Conservation (phyloP, 2,797 vertebrate species). For the Spinus pinus region DNA sequence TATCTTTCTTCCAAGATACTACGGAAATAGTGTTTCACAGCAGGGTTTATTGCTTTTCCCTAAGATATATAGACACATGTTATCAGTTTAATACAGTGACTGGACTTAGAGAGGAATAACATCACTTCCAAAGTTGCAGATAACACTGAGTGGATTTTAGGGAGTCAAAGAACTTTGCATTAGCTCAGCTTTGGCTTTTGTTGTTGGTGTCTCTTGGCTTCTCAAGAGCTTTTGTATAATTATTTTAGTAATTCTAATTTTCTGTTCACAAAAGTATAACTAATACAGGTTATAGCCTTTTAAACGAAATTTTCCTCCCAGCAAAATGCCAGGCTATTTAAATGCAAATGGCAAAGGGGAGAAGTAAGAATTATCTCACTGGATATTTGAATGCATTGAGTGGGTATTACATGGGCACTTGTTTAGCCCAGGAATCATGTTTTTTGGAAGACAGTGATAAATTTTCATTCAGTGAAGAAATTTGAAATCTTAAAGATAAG, state of each 20-base stretch:
- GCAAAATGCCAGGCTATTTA: constrained; percentile 59
- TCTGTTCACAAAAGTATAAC: constrained; percentile 41
- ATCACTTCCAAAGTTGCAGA: constrained; percentile 49
- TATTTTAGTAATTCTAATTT: constrained; percentile 58
- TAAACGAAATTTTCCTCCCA: constrained; percentile 11
- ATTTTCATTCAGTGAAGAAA: constrained; percentile 16
- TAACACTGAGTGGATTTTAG: constrained; percentile 45
- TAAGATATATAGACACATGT: constrained; percentile 72
- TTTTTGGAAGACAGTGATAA: not conserved
- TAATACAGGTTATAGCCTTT: constrained; percentile 35
- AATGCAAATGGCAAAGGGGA: constrained; percentile 54
- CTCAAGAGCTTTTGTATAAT: constrained; percentile 1
- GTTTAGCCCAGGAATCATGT: constrained; percentile 22
- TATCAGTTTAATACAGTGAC: constrained; percentile 75
- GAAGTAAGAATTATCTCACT: constrained; percentile 14
- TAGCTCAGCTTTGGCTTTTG: not conserved
- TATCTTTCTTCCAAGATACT: constrained; percentile 71
- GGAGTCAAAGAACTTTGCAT: not conserved
- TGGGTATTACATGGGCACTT: constrained; percentile 15
- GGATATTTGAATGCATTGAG: constrained; percentile 3
- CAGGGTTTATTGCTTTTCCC: constrained; percentile 68
- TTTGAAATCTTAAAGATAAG: constrained; percentile 18
- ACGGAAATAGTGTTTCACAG: constrained; percentile 69
- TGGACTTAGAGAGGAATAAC: constrained; percentile 59
- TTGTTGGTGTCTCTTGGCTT: constrained; percentile 9